phyloP scores from a whole-genome alignment of 2,797 vertebrate species.

The Takifugu rubripes region DNA sequence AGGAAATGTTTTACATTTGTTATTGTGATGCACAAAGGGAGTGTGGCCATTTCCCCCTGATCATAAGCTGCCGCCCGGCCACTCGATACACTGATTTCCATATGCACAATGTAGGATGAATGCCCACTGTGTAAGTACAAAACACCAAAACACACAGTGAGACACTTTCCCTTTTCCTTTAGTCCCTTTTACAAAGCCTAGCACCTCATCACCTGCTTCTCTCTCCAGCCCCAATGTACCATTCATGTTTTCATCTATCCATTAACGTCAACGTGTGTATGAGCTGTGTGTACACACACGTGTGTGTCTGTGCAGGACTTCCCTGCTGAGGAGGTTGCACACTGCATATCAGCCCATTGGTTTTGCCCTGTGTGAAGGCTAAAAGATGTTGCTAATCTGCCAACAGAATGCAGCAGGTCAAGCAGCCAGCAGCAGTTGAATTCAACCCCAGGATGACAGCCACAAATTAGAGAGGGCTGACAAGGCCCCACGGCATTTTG shows the following conservation, averaged over 20 bases:
- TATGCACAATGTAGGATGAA: slow-evolving; percentile 48
- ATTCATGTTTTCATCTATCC: slow-evolving; percentile 37
- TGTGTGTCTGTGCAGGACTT: slow-evolving; percentile 32
- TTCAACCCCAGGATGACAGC: slow-evolving; percentile 66
- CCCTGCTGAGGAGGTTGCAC: slow-evolving; percentile 64
- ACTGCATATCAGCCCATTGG: slow-evolving; percentile 48
- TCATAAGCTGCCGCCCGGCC: slow-evolving; percentile 31
- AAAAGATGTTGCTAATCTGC: slow-evolving; percentile 73
- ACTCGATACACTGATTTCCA: slow-evolving; percentile 39
- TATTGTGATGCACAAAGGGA: background rate
- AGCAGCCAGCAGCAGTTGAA: slow-evolving; percentile 64
- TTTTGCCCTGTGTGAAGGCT: slow-evolving; percentile 42
- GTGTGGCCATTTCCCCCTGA: slow-evolving; percentile 5
- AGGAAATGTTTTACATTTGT: background rate
- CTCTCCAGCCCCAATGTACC: slow-evolving; percentile 34
- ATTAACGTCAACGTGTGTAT: slow-evolving; percentile 25
- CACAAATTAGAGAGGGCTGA: slow-evolving; percentile 73
- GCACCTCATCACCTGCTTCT: slow-evolving; percentile 9
- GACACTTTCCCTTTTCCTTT: slow-evolving; percentile 47
- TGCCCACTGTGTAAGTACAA: slow-evolving; percentile 49
- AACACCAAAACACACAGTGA: slow-evolving; percentile 54
- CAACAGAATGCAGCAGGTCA: slow-evolving; percentile 67
- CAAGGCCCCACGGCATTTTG: slow-evolving; percentile 64
- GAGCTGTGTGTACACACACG: background rate
- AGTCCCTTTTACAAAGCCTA: slow-evolving; percentile 10